Evolutionary conservation across 1,140 invertebrate genomes (phyloP), one percentile per base, ranked within the genome.

Genomic region (Drosophila fuyamai): DNA sequence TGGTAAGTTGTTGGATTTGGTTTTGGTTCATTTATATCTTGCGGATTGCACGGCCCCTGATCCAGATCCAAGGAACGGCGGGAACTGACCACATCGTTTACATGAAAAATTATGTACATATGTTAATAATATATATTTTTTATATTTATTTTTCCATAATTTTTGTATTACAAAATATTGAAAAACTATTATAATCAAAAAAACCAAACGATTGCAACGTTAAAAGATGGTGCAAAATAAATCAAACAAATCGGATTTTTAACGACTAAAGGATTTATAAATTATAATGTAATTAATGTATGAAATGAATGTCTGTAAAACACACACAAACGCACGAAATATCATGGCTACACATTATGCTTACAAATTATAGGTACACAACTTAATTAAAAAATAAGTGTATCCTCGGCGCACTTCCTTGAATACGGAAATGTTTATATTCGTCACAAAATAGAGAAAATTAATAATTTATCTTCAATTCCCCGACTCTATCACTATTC

Each of bases 1-100:
- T 93, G 81, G 94, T 94, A 92, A 95, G 93, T 93, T 95, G 94
- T 91, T 93, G 72, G 63, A 92, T 91, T 76, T 86, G 79, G 59
- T 86, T 79, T 80, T 90, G 89, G 81, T 84, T 92, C 91, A 92
- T 92, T 92, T 92, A 92, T 72, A 57, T 70, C 61, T 68, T 44
- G 53, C 40, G 72, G 18, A 51, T 65, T 53, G 58, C 61, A 59
- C 63, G 63, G 35, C 62, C 62, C 43, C 60, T 58, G 55, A 50
- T 65, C 71, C 79, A 47, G 54, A 68, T 65, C 56, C 66, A 76
- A 48, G 55, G 44, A 73, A 76, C 57, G 65, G 51, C 57, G 18
- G 54, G 18, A 12, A 10, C 58, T 60, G n/a, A 7, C 10, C 23
- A 55, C 13, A 13, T 13, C 27, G 1, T 18, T 13, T 1, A 23